phyloP scores from a whole-genome alignment of 2,888 invertebrate species.

The Masnerella sp. region DNA sequence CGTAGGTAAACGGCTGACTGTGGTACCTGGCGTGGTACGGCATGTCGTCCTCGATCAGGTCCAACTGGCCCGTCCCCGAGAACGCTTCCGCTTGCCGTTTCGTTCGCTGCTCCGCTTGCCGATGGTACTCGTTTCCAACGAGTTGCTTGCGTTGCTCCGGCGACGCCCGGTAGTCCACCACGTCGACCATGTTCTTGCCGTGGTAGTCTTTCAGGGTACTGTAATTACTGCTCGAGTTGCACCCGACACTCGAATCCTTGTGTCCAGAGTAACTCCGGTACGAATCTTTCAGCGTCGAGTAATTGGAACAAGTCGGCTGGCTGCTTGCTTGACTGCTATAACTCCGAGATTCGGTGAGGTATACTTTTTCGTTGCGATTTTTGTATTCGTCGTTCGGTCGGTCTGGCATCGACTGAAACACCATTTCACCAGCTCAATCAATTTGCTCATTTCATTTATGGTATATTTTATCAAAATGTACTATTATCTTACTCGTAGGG shows the following conservation, averaged over 20 bases:
- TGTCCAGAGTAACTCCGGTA: conserved; percentile 71
- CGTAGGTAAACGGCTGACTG: conserved; percentile 93
- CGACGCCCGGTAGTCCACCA: conserved; percentile 69
- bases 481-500: too few relatives aligned
- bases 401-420: conserved; percentile 74
- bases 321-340: conserved; percentile 68
- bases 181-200: conserved; percentile 65
- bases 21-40: conserved; percentile 95
- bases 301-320: conserved; percentile 71
- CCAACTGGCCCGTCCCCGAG: conserved; percentile 78
- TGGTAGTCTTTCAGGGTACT: conserved; percentile 70
- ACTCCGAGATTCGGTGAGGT: conserved; percentile 69
- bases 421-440: too few relatives aligned
- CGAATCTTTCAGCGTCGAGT: conserved; percentile 74
- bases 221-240: conserved; percentile 70
- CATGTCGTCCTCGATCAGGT: conserved; percentile 82
- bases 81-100: conserved; percentile 69
- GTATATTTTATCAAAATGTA: too few relatives aligned
- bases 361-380: conserved; percentile 71
- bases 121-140: conserved; percentile 54
- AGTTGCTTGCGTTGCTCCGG: conserved; percentile 67
- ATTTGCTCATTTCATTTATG: too few relatives aligned
- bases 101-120: conserved; percentile 42
- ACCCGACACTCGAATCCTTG: conserved; percentile 72
- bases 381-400: conserved; percentile 73